A percentile compares a stretch with the other conserved stretches of the same genome.
Conservation (phyloP, 2,888 invertebrate species). For the Ophion ventricosus region DNA sequence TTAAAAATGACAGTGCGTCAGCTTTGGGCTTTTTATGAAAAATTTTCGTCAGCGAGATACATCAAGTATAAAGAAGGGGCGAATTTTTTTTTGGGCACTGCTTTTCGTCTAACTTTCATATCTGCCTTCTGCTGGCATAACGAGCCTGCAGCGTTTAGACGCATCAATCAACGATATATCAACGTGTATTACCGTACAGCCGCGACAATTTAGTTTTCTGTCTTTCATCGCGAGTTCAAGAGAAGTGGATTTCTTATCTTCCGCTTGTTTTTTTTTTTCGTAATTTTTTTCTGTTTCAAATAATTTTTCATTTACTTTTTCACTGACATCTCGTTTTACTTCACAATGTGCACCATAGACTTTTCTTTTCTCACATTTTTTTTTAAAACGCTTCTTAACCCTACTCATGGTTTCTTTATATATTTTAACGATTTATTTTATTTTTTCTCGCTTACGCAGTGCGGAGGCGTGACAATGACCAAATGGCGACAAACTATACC, state of each 20-base stretch:
- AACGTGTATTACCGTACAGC: no score
- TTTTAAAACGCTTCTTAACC: neutral
- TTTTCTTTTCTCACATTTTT: neutral
- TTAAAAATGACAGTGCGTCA: no score
- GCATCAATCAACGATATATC: no score
- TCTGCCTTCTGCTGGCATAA: neutral
- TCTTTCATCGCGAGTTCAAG: neutral
- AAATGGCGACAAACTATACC: slow-evolving; percentile 55
- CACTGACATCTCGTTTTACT: neutral
- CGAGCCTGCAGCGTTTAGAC: no score
- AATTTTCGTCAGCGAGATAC: no score
- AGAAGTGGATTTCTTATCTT: neutral
- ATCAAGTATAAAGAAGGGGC: no score
- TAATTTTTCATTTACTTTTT: neutral
- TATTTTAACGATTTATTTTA: slow-evolving; percentile 36
- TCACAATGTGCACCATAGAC: neutral
- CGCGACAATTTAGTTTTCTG: neutral
- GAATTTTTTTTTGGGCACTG: neutral
- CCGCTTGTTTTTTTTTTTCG: neutral
- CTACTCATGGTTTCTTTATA: neutral
- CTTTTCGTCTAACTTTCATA: slow-evolving; percentile 1
- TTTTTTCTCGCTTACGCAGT: slow-evolving; percentile 38
- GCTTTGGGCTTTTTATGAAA: no score
- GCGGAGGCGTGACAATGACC: slow-evolving; percentile 43
- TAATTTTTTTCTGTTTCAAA: neutral